Base-by-base conservation (phyloP, 2,797 vertebrate species). In the Microctenopoma lineatum region DNA sequence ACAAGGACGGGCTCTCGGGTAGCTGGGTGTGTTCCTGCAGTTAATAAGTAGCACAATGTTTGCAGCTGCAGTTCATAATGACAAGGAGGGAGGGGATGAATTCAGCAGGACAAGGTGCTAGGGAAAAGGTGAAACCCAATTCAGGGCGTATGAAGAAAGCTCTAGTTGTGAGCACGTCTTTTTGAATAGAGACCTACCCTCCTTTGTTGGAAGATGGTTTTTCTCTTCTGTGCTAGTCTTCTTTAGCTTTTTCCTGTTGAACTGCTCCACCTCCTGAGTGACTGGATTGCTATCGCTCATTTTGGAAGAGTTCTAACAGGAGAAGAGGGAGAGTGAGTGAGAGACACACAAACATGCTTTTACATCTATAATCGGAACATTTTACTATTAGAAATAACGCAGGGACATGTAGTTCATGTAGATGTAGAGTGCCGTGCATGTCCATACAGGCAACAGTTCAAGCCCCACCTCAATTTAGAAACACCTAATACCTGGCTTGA, bases 241-340 rank as follows among this genome's bases (percentile, higher is more conserved):
- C 68, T 67, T 92, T 14, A 95, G 81, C 36, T 41, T 77, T 7
- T 7, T 16, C 78, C 66, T 92, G 48, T 92, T 66, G 39, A 92
- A 94, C 0, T 7, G 13, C 67, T 77, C 1, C 73, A 94, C 83
- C 50, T 90, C 91, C 1, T 82, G 0, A 0, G 59, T 87, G 44
- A 93, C 66, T 12, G 71, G 64, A 3, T 86, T 77, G 12, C 56
- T 38, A 27, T 88, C 89, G 0, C 45, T 42, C 93, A 93, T 94
- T 75, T 85, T 92, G 81, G 47, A 74, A 15, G 60, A 48, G 71
- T 79, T 85, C 90, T 89, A 47, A 47, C 18, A 4, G 36, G 56
- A 29, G 51, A 16, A 45, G 41, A 21, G 16, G 34, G 18, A 32
- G 4, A 14, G 41, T 10, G 14, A 29, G 1, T 44, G 4, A 34